Conservation (phyloP, 1,140 invertebrate species). For the Diachasma alloeum region DNA sequence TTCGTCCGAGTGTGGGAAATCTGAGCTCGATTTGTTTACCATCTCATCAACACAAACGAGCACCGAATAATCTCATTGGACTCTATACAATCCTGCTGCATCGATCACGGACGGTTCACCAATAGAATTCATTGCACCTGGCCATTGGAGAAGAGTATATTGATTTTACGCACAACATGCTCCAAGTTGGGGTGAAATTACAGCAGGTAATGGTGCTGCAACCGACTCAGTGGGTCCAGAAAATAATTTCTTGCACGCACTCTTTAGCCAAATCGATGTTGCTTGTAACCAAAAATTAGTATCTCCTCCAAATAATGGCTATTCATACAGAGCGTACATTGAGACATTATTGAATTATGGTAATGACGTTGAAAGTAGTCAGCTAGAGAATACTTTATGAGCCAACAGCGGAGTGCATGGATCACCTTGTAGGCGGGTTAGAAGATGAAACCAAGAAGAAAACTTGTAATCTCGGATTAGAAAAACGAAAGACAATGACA, state of each 20-base stretch:
- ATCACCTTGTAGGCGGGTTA: neutral
- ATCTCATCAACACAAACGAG: neutral
- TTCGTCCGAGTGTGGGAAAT: neutral
- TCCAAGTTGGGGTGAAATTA: neutral
- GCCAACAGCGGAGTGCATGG: no score
- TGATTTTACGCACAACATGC: neutral
- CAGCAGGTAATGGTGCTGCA: no score
- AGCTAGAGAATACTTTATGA: no score
- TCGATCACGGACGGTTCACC: neutral
- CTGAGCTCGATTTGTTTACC: neutral
- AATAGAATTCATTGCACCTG: neutral
- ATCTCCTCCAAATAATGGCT: neutral
- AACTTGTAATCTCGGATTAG: no score
- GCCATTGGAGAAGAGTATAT: neutral
- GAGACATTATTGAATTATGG: no score
- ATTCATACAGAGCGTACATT: no score
- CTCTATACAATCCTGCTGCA: neutral
- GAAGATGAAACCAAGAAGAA: neutral
- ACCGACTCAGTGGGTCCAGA: no score
- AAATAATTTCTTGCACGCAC: no score
- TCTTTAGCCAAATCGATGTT: no score
- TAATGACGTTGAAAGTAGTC: no score
- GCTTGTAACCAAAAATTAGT: neutral
- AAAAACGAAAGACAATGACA: neutral
- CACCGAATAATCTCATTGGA: neutral